Conservation (phyloP, 2,888 invertebrate species). For the Caradrina clavipalpis region DNA sequence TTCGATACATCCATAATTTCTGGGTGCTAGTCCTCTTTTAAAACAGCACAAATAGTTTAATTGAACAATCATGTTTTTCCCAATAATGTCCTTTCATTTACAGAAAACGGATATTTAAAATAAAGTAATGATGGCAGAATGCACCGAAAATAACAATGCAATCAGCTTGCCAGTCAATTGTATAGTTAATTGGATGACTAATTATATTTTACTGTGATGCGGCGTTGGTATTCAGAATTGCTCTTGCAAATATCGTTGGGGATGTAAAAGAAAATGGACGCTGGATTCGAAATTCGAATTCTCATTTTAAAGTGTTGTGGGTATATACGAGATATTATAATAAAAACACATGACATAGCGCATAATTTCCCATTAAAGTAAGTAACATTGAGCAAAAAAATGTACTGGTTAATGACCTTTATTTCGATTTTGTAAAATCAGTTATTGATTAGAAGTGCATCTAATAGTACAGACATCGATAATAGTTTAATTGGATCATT, state of each 20-base stretch:
- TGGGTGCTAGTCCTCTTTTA: no score
- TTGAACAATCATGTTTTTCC: neutral
- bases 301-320: neutral
- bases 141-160: slow-evolving; percentile 44
- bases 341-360: no score
- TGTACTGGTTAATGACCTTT: no score
- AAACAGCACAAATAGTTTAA: neutral
- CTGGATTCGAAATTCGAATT: neutral
- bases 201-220: slow-evolving; percentile 51
- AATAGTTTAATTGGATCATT: no score
- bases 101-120: slow-evolving; percentile 33
- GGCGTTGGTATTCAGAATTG: slow-evolving; percentile 32
- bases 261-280: slow-evolving; percentile 27
- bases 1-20: neutral
- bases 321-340: neutral
- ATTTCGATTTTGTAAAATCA: no score
- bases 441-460: no score
- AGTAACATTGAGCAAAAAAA: no score
- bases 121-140: slow-evolving; percentile 26
- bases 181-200: slow-evolving; percentile 48
- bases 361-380: no score
- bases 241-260: slow-evolving; percentile 28
- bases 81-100: slow-evolving; percentile 7
- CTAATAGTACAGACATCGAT: no score
- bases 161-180: slow-evolving; percentile 32